phyloP scores from a whole-genome alignment of 2,113 vertebrate species.

The Ameiurus melas region DNA sequence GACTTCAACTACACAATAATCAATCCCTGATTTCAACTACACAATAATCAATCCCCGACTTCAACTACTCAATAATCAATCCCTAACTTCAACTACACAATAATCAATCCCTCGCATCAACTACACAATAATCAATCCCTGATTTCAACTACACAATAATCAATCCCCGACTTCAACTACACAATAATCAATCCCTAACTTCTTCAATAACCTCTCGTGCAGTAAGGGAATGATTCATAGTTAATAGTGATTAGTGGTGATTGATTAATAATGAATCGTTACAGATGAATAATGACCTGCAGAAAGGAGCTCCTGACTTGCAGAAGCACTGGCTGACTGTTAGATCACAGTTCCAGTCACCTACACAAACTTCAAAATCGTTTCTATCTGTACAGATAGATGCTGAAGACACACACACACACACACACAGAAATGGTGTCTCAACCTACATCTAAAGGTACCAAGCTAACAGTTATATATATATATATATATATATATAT shows the following conservation, averaged over 20 bases:
- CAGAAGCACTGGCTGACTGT: conserved; percentile 37
- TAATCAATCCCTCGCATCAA: neutral
- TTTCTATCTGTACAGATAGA: fast-evolving
- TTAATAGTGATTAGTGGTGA: neutral
- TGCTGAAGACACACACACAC: neutral
- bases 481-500: too few species aligned
- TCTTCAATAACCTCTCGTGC: neutral
- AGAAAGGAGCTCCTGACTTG: conserved; percentile 2
- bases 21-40: neutral
- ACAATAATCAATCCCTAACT: neutral
- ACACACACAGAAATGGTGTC: conserved; percentile 1
- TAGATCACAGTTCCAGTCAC: neutral
- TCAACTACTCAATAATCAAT: neutral
- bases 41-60: neutral
- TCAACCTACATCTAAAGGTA: neutral
- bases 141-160: neutral
- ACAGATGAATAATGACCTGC: conserved; percentile 41
- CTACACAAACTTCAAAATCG: neutral
- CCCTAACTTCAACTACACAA: neutral
- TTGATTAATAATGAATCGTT: neutral
- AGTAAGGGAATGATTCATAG: too few species aligned
- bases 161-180: neutral
- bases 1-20: neutral
- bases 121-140: neutral
- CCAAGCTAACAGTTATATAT: neutral